Evolutionary conservation across 1,140 invertebrate genomes (phyloP), one percentile per base, ranked within the genome.

Genomic region (Heliconius melpomene): DNA sequence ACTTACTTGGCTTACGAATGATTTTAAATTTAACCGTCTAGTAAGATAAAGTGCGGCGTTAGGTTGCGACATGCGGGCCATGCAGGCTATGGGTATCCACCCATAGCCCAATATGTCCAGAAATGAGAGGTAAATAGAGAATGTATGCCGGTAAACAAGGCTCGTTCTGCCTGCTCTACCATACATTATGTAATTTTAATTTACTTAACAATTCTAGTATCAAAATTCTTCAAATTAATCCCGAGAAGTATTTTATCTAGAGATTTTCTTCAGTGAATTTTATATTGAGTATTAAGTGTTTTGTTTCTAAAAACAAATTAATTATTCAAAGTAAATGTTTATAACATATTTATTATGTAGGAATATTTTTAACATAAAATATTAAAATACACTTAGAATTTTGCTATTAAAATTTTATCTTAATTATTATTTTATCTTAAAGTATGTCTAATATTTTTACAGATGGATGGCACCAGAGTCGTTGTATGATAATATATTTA

Each of bases 381-480:
- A 7, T 0, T 20, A 20, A 52, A 52, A 52, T 20, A 52, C 16
- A 20, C 18, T 7, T 20, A 2, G 6, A 52, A 46, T 52, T 7
- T 20, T 6, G 95, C 95, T 13, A 66, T 66, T 11, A 26, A 29
- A 6, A 6, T 3, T 9, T n/a, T n/a, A n/a, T n/a, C n/a, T n/a
- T n/a, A n/a, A n/a, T n/a, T n/a, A n/a, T n/a, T n/a, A n/a, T n/a
- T 57, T 9, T 57, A 66, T 66, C 0, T 66, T 26, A 16, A 26
- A 26, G 3, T 13, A 66, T 66, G 9, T 70, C 0, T 38, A 72
- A 32, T 46, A 16, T 23, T 74, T 70, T 78, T 70, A 23, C 76
- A 96, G 98, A 89, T 99, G 98, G 98, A 99, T 99, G 98, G 98
- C 98, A 0, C 98, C 98, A 0, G 98, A 99, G 91, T 98, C 98